These are phyloP conservation scores for Agonopterix alstromeriana DNA, from an alignment of 2,888 invertebrate species.

Conservation along the genomic window DNA sequence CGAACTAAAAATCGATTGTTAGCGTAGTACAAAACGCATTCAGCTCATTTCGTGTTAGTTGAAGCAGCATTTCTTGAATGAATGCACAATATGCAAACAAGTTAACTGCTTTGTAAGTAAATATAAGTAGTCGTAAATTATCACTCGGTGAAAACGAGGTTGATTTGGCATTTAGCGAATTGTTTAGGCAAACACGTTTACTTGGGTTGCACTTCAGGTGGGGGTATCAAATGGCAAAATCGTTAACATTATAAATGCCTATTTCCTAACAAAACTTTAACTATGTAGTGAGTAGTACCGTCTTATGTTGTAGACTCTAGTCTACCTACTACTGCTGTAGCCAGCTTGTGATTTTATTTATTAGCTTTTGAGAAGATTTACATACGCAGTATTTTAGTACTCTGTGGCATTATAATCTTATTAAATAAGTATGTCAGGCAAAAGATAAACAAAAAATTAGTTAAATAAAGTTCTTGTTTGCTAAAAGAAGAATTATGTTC, in stretches of 20 bases:
- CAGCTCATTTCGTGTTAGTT: slow-evolving; percentile 8
- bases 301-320: too few species aligned
- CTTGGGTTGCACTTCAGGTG: neutral
- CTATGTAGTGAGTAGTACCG: too few species aligned
- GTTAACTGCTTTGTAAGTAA: neutral
- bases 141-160: slow-evolving; percentile 1
- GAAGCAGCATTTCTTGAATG: neutral
- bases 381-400: too few species aligned
- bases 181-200: slow-evolving; percentile 3
- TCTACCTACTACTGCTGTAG: too few species aligned
- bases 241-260: neutral
- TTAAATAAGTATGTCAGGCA: too few species aligned
- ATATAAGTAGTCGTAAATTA: neutral
- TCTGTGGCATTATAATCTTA: too few species aligned
- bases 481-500: too few species aligned
- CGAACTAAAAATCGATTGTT: slow-evolving; percentile 18
- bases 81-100: neutral
- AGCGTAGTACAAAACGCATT: slow-evolving; percentile 3
- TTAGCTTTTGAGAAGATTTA: too few species aligned
- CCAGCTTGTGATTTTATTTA: too few species aligned
- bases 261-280: too few species aligned
- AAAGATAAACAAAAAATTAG: too few species aligned
- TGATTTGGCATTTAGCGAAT: slow-evolving; percentile 4
- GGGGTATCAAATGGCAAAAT: slow-evolving; percentile 17
- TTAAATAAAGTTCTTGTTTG: too few species aligned